Evolutionary conservation across 2,113 vertebrate genomes (phyloP).

Genomic region (Vombatus ursinus): DNA sequence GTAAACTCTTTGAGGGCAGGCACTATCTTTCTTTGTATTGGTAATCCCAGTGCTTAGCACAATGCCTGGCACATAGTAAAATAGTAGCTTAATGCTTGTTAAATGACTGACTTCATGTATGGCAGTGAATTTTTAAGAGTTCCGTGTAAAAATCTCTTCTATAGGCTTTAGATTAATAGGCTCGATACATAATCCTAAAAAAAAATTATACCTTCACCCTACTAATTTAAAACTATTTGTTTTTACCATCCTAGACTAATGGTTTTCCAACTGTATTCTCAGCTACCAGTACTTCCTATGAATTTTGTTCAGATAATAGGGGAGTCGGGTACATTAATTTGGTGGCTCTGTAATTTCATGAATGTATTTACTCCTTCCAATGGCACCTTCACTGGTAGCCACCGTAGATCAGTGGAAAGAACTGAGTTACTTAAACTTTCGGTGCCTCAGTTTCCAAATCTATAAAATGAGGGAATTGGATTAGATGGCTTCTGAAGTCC

Average conservation of each 20-base stretch:
- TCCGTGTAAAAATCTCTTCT: neutral
- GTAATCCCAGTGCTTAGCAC: neutral
- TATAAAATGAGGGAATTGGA: neutral
- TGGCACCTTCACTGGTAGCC: neutral
- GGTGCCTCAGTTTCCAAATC: no score
- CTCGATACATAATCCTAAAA: neutral
- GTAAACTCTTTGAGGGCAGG: neutral
- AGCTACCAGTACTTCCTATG: neutral
- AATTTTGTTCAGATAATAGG: neutral
- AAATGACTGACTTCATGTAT: neutral
- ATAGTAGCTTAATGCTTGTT: neutral
- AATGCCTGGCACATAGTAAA: neutral
- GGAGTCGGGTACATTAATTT: neutral
- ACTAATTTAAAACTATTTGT: neutral
- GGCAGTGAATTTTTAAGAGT: neutral
- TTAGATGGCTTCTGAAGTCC: neutral
- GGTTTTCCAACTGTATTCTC: neutral
- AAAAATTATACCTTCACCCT: neutral
- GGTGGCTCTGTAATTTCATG: neutral
- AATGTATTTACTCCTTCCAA: neutral
- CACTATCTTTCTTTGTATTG: neutral
- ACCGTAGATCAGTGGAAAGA: neutral
- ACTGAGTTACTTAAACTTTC: neutral
- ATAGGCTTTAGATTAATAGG: neutral
- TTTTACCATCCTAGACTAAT: neutral